These are phyloP conservation scores for Oreohelix idahoensis DNA, from an alignment of 1,140 invertebrate species.

Conservation along the genomic window DNA sequence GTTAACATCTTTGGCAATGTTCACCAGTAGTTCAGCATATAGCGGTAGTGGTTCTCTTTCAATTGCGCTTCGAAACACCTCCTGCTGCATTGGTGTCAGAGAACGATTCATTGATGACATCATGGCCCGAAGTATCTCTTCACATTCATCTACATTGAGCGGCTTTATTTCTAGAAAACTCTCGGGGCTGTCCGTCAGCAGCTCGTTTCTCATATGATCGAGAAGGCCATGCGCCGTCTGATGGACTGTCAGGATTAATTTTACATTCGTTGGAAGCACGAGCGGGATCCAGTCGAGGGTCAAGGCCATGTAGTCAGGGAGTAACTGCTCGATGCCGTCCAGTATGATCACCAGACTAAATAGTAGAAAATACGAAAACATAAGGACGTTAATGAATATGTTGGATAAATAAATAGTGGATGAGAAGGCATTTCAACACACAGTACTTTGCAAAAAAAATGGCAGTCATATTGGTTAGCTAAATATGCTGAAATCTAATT, in stretches of 20 bases:
- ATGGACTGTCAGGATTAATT: conserved; percentile 64
- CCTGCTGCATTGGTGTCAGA: conserved; percentile 50
- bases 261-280: conserved; percentile 62
- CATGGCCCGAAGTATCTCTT: conserved; percentile 53
- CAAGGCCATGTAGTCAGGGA: conserved; percentile 60
- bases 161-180: conserved; percentile 57
- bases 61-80: conserved; percentile 78
- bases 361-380: too few species aligned
- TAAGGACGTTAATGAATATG: too few species aligned
- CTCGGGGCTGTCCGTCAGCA: conserved; percentile 46
- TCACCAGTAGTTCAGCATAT: conserved; percentile 56
- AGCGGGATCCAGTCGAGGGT: conserved; percentile 65
- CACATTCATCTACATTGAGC: conserved; percentile 49
- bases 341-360: conserved; percentile 65
- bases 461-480: too few species aligned
- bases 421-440: too few species aligned
- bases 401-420: too few species aligned
- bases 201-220: conserved; percentile 46
- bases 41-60: conserved; percentile 58
- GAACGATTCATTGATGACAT: conserved; percentile 41
- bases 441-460: too few species aligned
- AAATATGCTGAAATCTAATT: too few species aligned
- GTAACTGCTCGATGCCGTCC: conserved; percentile 64
- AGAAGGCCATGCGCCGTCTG: conserved; percentile 52
- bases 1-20: conserved; percentile 51